Conservation (phyloP, 2,888 invertebrate species). For the Ecdyonurus torrentis region DNA sequence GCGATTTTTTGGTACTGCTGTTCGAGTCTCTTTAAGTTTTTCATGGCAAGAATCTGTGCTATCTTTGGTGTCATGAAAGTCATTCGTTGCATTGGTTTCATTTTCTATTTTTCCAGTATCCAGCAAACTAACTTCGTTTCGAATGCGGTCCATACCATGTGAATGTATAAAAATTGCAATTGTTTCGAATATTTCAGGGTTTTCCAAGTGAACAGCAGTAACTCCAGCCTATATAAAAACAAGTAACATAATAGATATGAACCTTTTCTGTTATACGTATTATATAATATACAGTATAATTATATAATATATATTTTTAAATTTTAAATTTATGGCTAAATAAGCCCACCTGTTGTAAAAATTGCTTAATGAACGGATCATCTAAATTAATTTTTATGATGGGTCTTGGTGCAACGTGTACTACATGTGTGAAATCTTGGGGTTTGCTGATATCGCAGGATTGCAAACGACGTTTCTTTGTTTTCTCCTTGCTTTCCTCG, state of each 20-base stretch:
- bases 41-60: not conserved
- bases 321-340: no score
- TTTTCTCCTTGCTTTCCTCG: no score
- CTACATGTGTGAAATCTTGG: not conserved
- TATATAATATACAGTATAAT: no score
- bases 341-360: conserved; percentile 1
- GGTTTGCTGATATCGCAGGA: not conserved
- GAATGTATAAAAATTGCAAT: not conserved
- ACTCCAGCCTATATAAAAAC: not conserved
- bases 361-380: not conserved
- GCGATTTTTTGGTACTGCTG: no score
- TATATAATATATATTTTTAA: no score
- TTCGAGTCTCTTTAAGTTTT: not conserved
- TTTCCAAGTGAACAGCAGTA: not conserved
- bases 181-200: not conserved
- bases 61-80: not conserved
- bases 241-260: no score
- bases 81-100: not conserved
- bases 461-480: not conserved
- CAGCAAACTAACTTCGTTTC: not conserved
- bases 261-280: no score
- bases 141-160: not conserved
- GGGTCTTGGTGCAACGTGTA: not conserved
- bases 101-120: no score
- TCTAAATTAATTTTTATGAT: not conserved